Evolutionary conservation across 2,888 invertebrate genomes (phyloP).

Genomic region (Amphipyra tragopoginis): DNA sequence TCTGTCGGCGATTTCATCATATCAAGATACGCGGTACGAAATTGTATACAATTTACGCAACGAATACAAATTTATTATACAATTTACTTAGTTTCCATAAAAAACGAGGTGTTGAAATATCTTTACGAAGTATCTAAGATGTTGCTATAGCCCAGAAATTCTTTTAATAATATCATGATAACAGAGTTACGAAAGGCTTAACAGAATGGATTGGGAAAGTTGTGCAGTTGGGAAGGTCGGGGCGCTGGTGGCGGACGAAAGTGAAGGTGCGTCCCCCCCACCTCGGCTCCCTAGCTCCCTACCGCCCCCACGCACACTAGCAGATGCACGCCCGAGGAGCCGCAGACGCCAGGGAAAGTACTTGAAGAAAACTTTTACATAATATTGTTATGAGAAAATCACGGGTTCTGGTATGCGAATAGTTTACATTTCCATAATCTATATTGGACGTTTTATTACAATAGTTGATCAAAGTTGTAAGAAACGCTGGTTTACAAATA

Average conservation of each 20-base stretch:
- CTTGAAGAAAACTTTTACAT: slow-evolving; percentile 56
- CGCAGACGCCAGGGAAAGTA: slow-evolving; percentile 80
- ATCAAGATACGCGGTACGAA: slow-evolving; percentile 20
- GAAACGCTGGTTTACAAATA: slow-evolving; percentile 1
- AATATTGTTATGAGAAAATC: slow-evolving; percentile 51
- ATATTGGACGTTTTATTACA: neutral
- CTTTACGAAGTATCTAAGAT: slow-evolving; percentile 36
- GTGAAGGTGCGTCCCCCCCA: slow-evolving; percentile 72
- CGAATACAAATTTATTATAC: slow-evolving; percentile 13
- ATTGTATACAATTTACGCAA: slow-evolving; percentile 14
- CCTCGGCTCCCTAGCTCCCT: slow-evolving; percentile 28
- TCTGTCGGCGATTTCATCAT: slow-evolving; percentile 5
- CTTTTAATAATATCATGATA: slow-evolving; percentile 53
- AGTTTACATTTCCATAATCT: slow-evolving; percentile 27
- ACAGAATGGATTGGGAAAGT: slow-evolving; percentile 72
- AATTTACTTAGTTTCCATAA: slow-evolving; percentile 27
- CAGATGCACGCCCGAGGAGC: slow-evolving; percentile 62
- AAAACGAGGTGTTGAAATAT: slow-evolving; percentile 38
- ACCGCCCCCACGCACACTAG: slow-evolving; percentile 56
- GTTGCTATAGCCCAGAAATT: slow-evolving; percentile 42
- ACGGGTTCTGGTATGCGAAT: slow-evolving; percentile 32
- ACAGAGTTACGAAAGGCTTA: slow-evolving; percentile 61
- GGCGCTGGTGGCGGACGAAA: slow-evolving; percentile 73
- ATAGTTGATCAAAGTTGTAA: neutral
- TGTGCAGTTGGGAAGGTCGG: slow-evolving; percentile 71